Evolutionary conservation across 2,113 vertebrate genomes (phyloP).

Genomic region (Cebidichthys violaceus): DNA sequence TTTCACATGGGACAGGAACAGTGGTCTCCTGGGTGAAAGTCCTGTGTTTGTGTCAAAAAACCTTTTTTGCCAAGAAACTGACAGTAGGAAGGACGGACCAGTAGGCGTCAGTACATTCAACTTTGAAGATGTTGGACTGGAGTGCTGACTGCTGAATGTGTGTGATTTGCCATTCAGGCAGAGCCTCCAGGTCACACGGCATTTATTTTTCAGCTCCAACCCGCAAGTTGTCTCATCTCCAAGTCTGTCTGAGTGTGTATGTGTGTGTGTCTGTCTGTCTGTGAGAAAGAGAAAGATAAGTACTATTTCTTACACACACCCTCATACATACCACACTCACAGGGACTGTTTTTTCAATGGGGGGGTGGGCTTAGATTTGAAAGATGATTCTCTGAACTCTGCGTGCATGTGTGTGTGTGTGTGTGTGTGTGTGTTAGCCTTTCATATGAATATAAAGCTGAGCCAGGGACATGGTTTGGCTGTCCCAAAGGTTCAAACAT

Average conservation of each 20-base stretch:
- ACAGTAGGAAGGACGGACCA: background rate
- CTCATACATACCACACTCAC: conserved; percentile 9
- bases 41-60: too few relatives aligned
- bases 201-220: conserved; percentile 54
- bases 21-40: too few relatives aligned
- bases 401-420: background rate
- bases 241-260: conserved; percentile 17
- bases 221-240: conserved; percentile 28
- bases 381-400: conserved; percentile 24
- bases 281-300: background rate
- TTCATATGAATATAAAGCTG: conserved; percentile 31
- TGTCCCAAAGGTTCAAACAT: conserved; percentile 25
- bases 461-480: conserved; percentile 44
- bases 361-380: conserved; percentile 26
- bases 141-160: conserved; percentile 37
- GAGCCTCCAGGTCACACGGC: conserved; percentile 41
- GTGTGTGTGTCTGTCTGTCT: conserved; percentile 6
- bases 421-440: background rate
- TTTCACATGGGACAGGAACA: background rate
- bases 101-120: background rate
- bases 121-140: background rate
- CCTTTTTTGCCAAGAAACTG: background rate
- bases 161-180: conserved; percentile 49
- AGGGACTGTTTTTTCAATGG: conserved; percentile 11
- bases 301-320: conserved; percentile 22